Base-by-base conservation (phyloP, 2,797 vertebrate species). In the Danionella dracula region DNA sequence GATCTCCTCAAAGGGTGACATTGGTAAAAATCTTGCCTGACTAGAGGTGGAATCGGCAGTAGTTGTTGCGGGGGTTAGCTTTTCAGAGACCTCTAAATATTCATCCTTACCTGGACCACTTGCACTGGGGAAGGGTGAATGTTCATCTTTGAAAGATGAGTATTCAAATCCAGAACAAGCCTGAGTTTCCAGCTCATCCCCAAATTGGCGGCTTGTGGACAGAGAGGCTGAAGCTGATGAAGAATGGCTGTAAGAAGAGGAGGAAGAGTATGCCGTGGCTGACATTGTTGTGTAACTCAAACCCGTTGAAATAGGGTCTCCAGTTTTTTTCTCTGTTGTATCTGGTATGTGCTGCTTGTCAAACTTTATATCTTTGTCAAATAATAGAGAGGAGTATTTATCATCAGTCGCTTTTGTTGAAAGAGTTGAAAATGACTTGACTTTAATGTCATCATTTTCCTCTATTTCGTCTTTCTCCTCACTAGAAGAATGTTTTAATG, bases 11-110 rank as follows among this genome's bases (percentile, higher is more conserved):
- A 86, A 91, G 0, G 89, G 90, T 75, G 91, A 91, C 58, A 87
- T 74, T 0, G 84, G 88, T 42, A 92, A 91, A 72, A 92, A 89
- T 50, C 82, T 90, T 31, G 88, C 82, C 66, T 91, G 80, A 67
- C 83, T 83, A 35, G 92, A 83, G 9, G 90, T 84, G 34, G 90
- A 89, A 69, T 91, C 90, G 12, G 79, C 83, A 0, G 77, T 80
- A 46, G 87, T 75, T 57, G 85, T 81, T 61, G 81, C 74, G 48
- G 83, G 35, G 0, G 72, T 71, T 37, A 88, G 84, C 81, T 91
- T 93, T 68, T 94, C 89, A 7, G 93, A 92, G 46, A 97, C 95
- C 78, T 98, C 93, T 57, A 99, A 78, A 75, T 96, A 98, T 63
- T 94, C 92, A 12, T 97, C 92, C 76, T 92, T 93, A 40, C 79